Evolutionary conservation across 2,888 invertebrate genomes (phyloP).

Genomic region (Itoplectis maculator): DNA sequence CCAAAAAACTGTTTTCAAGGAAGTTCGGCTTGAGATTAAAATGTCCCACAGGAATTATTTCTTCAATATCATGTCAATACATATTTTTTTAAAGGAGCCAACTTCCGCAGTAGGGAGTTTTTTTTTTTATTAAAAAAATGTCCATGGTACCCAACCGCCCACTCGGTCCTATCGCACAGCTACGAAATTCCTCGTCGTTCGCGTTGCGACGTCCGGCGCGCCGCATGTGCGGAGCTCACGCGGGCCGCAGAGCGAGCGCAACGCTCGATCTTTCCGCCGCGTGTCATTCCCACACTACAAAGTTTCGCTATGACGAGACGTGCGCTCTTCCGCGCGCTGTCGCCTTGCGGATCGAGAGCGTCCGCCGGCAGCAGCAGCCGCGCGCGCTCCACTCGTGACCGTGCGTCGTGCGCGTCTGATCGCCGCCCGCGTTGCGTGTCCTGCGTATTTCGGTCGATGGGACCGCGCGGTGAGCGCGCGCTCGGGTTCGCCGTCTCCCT

Average conservation of each 20-base stretch:
- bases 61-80: too few relatives aligned
- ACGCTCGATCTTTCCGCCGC: too few relatives aligned
- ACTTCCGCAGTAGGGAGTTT: too few relatives aligned
- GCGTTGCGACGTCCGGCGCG: conserved; percentile 23
- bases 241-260: neutral
- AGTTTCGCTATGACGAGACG: too few relatives aligned
- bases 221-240: neutral
- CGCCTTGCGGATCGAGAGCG: too few relatives aligned
- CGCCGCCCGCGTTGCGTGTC: conserved; percentile 33
- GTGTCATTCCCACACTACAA: too few relatives aligned
- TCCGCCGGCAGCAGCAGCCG: too few relatives aligned
- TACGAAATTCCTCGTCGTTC: conserved; percentile 12
- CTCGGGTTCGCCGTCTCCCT: conserved; percentile 30
- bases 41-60: too few relatives aligned
- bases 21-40: too few relatives aligned
- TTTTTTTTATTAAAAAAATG: neutral
- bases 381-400: neutral
- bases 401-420: conserved; percentile 39
- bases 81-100: too few relatives aligned
- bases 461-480: conserved; percentile 53
- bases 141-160: neutral
- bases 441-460: too few relatives aligned
- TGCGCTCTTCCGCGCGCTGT: neutral
- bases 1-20: too few relatives aligned
- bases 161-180: neutral